Conservation (phyloP, 2,888 invertebrate species). For the Tetrapedia diversipes region DNA sequence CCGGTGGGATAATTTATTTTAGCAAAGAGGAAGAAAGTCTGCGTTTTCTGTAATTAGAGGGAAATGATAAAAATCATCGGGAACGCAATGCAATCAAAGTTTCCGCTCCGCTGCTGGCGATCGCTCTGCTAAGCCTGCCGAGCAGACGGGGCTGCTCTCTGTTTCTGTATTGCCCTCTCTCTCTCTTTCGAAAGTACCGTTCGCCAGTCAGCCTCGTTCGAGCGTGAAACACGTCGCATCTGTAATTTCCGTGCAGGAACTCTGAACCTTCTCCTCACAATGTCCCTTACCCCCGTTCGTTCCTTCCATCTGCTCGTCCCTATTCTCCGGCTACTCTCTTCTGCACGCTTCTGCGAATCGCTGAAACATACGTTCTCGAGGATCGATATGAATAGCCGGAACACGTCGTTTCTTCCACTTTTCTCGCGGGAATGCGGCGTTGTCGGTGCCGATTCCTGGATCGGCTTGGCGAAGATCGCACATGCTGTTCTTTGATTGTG, state of each 20-base stretch:
- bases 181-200: constrained; percentile 51
- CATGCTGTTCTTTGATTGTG: too few species aligned
- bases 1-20: not conserved
- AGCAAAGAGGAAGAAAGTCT: not conserved
- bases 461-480: constrained; percentile 14
- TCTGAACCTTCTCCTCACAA: constrained; percentile 50
- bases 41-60: constrained; percentile 7
- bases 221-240: constrained; percentile 70
- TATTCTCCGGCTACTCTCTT: constrained; percentile 13
- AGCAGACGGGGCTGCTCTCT: constrained; percentile 24
- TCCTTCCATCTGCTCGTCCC: constrained; percentile 41
- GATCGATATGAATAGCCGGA: constrained; percentile 36
- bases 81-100: constrained; percentile 34
- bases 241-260: constrained; percentile 71
- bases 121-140: constrained; percentile 41
- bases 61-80: constrained; percentile 29
- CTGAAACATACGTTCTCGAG: constrained; percentile 45
- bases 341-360: constrained; percentile 23
- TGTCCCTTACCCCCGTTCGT: constrained; percentile 42
- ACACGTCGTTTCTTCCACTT: constrained; percentile 29
- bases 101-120: constrained; percentile 34
- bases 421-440: constrained; percentile 17
- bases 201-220: constrained; percentile 59
- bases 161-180: constrained; percentile 46
- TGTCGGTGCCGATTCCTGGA: not conserved